Evolutionary conservation across 2,888 invertebrate species (phyloP).

Genomic region (Heliconius ethilla): DNA sequence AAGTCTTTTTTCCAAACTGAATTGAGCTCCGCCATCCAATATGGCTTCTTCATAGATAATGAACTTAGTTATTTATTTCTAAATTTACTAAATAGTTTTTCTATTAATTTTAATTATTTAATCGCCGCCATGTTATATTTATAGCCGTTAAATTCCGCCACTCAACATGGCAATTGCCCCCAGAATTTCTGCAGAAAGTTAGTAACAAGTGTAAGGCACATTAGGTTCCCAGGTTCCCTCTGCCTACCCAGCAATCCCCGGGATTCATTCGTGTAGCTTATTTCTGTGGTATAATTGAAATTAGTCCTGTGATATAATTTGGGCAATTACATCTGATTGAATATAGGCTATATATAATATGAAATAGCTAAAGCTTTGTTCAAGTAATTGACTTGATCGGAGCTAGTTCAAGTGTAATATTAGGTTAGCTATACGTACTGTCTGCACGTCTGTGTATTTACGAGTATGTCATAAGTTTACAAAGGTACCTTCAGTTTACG

Average conservation of each 20-base stretch:
- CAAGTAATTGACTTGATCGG: constrained; percentile 2
- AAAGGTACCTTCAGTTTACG: too few species aligned
- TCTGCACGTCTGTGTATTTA: too few species aligned
- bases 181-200: not conserved
- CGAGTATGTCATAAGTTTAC: too few species aligned
- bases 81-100: too few species aligned
- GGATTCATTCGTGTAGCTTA: too few species aligned
- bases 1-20: too few species aligned
- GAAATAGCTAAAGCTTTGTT: constrained; percentile 9
- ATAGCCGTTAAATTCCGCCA: not conserved
- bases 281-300: not conserved
- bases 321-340: constrained; percentile 14
- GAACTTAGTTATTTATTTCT: too few species aligned
- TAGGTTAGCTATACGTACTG: too few species aligned
- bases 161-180: not conserved
- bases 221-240: not conserved
- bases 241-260: not conserved
- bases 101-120: too few species aligned
- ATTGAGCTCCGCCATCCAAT: too few species aligned
- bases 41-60: too few species aligned
- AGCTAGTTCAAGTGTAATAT: not conserved
- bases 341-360: not conserved
- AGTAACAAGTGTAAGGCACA: not conserved
- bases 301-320: not conserved
- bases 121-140: too few species aligned